phyloP scores from a whole-genome alignment of 2,797 vertebrate species.

The Sphenopsis melanotis region DNA sequence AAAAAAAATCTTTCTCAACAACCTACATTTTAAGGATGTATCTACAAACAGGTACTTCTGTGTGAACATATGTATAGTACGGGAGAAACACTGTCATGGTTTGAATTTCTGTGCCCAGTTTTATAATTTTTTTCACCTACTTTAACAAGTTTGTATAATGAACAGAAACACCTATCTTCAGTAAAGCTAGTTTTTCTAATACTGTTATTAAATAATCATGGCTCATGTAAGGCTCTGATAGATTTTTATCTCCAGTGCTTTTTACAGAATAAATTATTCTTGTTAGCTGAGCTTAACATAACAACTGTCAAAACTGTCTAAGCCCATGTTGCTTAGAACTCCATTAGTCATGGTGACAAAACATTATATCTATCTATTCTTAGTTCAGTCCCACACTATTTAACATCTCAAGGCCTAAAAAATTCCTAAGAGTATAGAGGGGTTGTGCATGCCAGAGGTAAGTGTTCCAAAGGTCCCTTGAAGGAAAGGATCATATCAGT shows the following conservation, averaged over 20 bases:
- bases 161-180: not conserved
- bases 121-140: not conserved
- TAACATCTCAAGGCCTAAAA: not conserved
- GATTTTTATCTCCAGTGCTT: not conserved
- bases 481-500: not conserved
- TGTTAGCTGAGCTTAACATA: not conserved
- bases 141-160: not conserved
- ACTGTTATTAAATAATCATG: not conserved
- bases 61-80: not conserved
- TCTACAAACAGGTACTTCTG: not conserved
- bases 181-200: not conserved
- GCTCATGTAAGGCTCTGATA: rapidly evolving
- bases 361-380: not conserved
- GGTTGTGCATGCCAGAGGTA: not conserved
- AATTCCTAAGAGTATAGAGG: no score
- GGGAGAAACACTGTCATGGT: not conserved
- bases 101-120: not conserved
- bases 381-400: not conserved
- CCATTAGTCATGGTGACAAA: not conserved
- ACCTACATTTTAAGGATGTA: not conserved
- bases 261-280: not conserved
- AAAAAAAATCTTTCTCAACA: not conserved
- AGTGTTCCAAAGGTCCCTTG: not conserved
- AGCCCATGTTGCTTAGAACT: not conserved
- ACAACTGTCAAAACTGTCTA: not conserved